Evolutionary conservation across 2,888 invertebrate species (phyloP).

Genomic region (Poecilus cupreus): DNA sequence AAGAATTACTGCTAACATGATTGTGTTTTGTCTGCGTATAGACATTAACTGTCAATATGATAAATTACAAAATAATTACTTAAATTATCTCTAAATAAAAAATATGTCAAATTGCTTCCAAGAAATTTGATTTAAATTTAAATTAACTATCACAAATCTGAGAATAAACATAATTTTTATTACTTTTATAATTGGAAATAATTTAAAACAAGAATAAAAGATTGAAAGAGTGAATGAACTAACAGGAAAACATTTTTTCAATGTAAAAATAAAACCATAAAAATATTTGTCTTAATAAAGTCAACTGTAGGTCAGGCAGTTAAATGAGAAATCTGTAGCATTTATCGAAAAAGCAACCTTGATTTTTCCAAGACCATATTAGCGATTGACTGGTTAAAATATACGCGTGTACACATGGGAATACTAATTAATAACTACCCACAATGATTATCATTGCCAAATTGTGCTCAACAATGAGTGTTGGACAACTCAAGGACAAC

Average conservation of each 20-base stretch:
- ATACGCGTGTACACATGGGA: no score
- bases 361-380: neutral
- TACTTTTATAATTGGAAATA: no score
- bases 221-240: no score
- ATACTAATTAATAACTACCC: slow-evolving; percentile 14
- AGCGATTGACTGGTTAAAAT: neutral
- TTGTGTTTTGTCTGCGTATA: no score
- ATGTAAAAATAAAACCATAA: neutral
- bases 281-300: slow-evolving; percentile 16
- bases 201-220: no score
- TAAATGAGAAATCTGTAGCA: neutral
- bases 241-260: no score
- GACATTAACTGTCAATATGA: neutral
- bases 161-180: neutral
- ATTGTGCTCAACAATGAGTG: neutral
- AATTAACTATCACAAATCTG: neutral
- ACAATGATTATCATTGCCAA: neutral
- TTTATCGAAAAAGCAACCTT: neutral
- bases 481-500: neutral
- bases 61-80: neutral
- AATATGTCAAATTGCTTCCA: neutral
- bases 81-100: neutral
- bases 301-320: slow-evolving; percentile 15
- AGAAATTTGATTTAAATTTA: neutral
- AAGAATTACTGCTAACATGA: no score